A percentile compares a stretch with the other conserved stretches of the same genome.
phyloP scores from a whole-genome alignment of 2,888 invertebrate genomes.

The Agrilus mali region DNA sequence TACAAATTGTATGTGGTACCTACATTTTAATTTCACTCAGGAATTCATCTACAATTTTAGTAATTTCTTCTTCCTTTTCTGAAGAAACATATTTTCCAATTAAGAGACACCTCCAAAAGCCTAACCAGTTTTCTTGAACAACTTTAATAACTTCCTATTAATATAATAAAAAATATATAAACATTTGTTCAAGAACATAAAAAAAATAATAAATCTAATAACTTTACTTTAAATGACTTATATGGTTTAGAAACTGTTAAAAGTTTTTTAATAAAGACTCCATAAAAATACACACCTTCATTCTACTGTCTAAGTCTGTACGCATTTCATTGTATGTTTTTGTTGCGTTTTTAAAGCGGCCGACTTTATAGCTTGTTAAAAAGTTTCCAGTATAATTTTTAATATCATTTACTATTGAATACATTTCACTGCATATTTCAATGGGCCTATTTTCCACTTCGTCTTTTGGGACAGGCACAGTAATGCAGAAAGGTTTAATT shows the following conservation, averaged over 20 bases:
- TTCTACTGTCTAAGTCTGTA: conserved; percentile 9
- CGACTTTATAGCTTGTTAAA: neutral
- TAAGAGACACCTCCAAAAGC: conserved; percentile 49
- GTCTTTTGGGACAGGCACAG: conserved; percentile 18
- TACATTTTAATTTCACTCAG: conserved; percentile 7
- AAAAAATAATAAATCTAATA: neutral
- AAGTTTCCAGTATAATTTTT: conserved; percentile 13
- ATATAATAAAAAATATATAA: conserved; percentile 17
- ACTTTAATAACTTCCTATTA: conserved; percentile 43
- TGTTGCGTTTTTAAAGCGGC: conserved; percentile 16
- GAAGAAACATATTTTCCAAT: conserved; percentile 44
- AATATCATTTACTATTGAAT: conserved; percentile 19
- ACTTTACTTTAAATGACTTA: too few relatives aligned
- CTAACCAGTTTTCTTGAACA: conserved; percentile 49
- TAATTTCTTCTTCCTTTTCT: conserved; percentile 33
- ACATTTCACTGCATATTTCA: conserved; percentile 20
- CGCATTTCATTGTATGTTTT: conserved; percentile 13
- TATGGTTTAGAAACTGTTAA: too few relatives aligned
- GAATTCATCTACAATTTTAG: conserved; percentile 36
- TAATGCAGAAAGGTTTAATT: conserved; percentile 23
- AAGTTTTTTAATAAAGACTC: neutral
- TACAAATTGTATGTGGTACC: neutral
- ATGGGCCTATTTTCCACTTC: conserved; percentile 12
- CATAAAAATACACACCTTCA: conserved; percentile 9
- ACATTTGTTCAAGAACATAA: neutral